Conservation (phyloP, 2,888 invertebrate species). For the Toxonevra muliebris region DNA sequence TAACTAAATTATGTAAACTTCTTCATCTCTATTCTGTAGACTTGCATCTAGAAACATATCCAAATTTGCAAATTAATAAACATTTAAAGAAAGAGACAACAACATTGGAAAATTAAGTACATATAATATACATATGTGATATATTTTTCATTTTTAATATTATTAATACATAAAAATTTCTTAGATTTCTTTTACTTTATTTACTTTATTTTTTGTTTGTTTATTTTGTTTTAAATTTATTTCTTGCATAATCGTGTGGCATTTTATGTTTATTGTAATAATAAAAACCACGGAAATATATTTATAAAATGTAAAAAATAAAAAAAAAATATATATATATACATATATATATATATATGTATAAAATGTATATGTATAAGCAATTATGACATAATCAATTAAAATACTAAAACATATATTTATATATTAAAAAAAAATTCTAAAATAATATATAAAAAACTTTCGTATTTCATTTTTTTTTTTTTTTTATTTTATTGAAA, state of each 20-base stretch:
- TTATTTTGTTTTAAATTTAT: not conserved
- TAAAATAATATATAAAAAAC: slow-evolving; percentile 2
- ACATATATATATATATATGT: not conserved
- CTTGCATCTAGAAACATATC: not conserved
- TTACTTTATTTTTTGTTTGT: not conserved
- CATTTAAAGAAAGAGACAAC: slow-evolving; percentile 17
- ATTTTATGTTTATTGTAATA: not conserved
- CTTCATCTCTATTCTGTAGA: too few relatives aligned
- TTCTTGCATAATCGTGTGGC: slow-evolving; percentile 12
- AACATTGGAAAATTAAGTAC: slow-evolving; percentile 40
- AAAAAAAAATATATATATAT: not conserved
- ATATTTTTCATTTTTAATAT: slow-evolving; percentile 41
- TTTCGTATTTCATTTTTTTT: slow-evolving; percentile 4
- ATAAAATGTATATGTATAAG: slow-evolving; percentile 17
- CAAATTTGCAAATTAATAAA: slow-evolving; percentile 5
- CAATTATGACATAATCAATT: slow-evolving; percentile 17
- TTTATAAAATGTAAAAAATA: slow-evolving; percentile 23
- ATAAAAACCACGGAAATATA: slow-evolving; percentile 4
- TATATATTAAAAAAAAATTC: slow-evolving; percentile 11
- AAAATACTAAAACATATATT: slow-evolving; percentile 19
- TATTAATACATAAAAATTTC: slow-evolving; percentile 33
- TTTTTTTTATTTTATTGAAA: slow-evolving; percentile 12
- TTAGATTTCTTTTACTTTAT: slow-evolving; percentile 10
- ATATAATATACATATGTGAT: slow-evolving; percentile 43
- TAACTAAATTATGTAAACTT: too few relatives aligned